Conservation (phyloP, 2,797 vertebrate species). For the Bradypus variegatus region DNA sequence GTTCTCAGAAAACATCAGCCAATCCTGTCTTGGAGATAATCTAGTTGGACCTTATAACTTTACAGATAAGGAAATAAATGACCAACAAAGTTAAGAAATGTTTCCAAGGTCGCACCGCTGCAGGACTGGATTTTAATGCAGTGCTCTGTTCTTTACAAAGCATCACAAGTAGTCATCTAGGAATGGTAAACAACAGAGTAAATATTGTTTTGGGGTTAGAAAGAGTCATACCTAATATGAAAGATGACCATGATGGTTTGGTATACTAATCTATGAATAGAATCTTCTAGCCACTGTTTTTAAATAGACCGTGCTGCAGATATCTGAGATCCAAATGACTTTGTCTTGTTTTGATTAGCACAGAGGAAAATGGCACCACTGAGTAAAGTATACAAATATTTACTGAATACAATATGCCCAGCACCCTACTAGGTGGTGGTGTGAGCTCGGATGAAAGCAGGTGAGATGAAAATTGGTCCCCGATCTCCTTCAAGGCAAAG, state of each 20-base stretch:
- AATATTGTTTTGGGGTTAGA: not conserved
- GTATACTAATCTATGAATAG: not conserved
- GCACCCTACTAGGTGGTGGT: constrained; percentile 16
- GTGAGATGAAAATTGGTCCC: constrained; percentile 60
- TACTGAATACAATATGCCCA: constrained; percentile 28
- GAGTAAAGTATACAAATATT: constrained; percentile 54
- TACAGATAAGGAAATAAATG: not conserved
- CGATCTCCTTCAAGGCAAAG: constrained; percentile 48
- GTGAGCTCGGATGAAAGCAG: constrained; percentile 33
- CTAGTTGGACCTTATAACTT: not conserved
- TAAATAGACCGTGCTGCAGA: not conserved
- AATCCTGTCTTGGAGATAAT: not conserved
- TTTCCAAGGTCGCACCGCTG: not conserved
- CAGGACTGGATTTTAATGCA: not conserved
- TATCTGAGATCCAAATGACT: not conserved
- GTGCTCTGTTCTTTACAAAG: not conserved
- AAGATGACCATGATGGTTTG: not conserved
- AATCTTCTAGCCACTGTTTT: not conserved
- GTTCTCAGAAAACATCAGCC: not conserved
- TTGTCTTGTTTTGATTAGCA: constrained; percentile 35
- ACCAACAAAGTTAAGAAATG: not conserved
- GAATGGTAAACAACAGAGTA: not conserved
- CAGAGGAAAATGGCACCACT: not conserved
- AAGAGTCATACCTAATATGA: not conserved
- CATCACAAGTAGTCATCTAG: not conserved